Evolutionary conservation across 2,888 invertebrate species (phyloP).

Genomic region (Amphipyra tragopoginis): DNA sequence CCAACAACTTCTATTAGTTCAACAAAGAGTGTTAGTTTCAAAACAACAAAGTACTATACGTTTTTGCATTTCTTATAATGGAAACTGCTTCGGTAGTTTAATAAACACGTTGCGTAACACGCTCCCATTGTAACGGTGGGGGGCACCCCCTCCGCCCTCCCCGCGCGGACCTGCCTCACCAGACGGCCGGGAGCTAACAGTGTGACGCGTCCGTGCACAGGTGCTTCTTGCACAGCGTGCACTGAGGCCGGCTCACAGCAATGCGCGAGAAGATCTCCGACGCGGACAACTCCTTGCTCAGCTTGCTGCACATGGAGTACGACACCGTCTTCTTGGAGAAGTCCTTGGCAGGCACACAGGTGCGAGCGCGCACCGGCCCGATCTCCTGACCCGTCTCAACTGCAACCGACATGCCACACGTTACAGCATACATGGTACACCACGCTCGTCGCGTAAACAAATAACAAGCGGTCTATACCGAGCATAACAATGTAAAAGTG

Average conservation of each 20-base stretch:
- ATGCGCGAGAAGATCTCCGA: slow-evolving; percentile 86
- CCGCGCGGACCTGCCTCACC: background rate
- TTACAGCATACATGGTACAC: slow-evolving; percentile 1
- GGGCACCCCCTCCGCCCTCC: background rate
- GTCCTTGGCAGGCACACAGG: slow-evolving; percentile 85
- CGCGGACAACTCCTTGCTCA: slow-evolving; percentile 84
- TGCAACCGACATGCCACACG: slow-evolving; percentile 58
- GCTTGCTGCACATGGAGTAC: slow-evolving; percentile 84
- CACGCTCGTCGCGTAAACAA: background rate
- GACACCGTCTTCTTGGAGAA: slow-evolving; percentile 86
- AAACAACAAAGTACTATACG: slow-evolving; percentile 67
- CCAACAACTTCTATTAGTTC: slow-evolving; percentile 44
- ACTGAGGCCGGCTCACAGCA: slow-evolving; percentile 81
- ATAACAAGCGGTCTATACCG: background rate
- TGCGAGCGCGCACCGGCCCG: slow-evolving; percentile 85
- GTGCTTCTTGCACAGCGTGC: slow-evolving; percentile 83
- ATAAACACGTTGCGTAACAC: slow-evolving; percentile 57
- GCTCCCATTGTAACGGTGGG: slow-evolving; percentile 35
- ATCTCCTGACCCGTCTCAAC: slow-evolving; percentile 86
- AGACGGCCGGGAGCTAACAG: slow-evolving; percentile 65
- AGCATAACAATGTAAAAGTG: background rate
- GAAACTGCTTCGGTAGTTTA: slow-evolving; percentile 64
- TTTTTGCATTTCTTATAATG: slow-evolving; percentile 69
- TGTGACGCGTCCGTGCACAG: slow-evolving; percentile 81
- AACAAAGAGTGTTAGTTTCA: slow-evolving; percentile 65